Base-by-base conservation (phyloP, 2,888 invertebrate species). In the Acanthosepion pharaonis region DNA sequence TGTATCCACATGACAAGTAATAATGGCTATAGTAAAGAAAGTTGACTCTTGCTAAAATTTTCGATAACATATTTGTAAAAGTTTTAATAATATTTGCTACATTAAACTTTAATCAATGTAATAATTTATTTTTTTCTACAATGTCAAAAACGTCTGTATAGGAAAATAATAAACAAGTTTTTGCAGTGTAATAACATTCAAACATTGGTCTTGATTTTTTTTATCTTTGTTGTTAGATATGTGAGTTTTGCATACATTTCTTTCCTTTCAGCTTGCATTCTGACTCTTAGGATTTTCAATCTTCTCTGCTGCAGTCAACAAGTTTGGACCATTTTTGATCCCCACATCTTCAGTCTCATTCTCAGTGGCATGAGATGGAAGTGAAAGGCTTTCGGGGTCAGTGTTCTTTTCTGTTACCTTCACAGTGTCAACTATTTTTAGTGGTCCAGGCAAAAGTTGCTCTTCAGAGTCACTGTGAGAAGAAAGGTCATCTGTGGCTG, bases 401-500 rank as follows among this genome's bases (percentile, higher is more conserved):
- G 78, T 78, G n/a, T 78, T 78, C n/a, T n/a, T 78, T 78, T 78
- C 78, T 15, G n/a, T n/a, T n/a, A n/a, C 78, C n/a, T 0, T 18
- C 11, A 78, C n/a, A 78, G 9, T 9, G n/a, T 78, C 78, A 11
- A 78, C 78, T 11, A 8, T 78, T 78, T n/a, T 78, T 9, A 9
- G n/a, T 18, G 78, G 78, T 78, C 78, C 78, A n/a, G 78, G 78
- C 78, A 78, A n/a, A n/a, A 33, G 78, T 78, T 78, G 78, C 15
- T n/a, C 53, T 51, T 93, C 92, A 4, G 92, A 51, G 18, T 93
- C 92, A 93, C 92, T 93, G 92, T 93, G 53, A 15, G 92, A 48
- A n/a, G 78, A 78, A n/a, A 53, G 33, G 1, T 92, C 92, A 92
- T 93, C 92, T 51, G 92, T 53, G 53, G 92, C 53, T 93, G 51